Conservation (phyloP, 1,140 invertebrate genomes). For the Drosophila albomicans region DNA sequence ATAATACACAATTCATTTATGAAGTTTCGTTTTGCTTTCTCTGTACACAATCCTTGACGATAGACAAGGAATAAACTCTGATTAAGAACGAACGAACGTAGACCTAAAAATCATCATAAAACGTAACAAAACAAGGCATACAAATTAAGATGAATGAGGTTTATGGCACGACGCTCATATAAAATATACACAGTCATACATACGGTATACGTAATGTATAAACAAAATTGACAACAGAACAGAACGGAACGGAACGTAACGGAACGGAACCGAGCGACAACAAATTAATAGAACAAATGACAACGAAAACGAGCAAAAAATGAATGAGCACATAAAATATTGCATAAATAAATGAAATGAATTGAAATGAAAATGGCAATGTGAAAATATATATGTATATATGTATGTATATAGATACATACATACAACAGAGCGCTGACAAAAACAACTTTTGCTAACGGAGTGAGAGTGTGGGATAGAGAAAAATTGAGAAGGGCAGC, state of each 20-base stretch:
- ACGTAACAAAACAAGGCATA: conserved; percentile 66
- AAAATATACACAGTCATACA: conserved; percentile 33
- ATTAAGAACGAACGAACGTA: conserved; percentile 24
- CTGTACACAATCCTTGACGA: conserved; percentile 38
- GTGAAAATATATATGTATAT: conserved; percentile 54
- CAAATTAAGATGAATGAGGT: conserved; percentile 82
- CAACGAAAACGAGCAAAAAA: conserved; percentile 53
- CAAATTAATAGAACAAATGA: conserved; percentile 77
- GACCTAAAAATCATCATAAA: conserved; percentile 52
- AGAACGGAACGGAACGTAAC: too few species aligned
- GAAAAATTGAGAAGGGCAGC: conserved; percentile 21
- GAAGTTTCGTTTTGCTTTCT: conserved; percentile 11
- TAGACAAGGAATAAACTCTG: conserved; percentile 34
- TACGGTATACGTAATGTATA: conserved; percentile 30
- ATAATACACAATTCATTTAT: conserved; percentile 58
- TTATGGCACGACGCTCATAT: conserved; percentile 67
- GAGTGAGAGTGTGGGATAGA: neutral
- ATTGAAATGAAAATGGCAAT: conserved; percentile 82
- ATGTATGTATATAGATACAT: conserved; percentile 25
- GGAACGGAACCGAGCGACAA: conserved; percentile 63
- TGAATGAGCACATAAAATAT: conserved; percentile 82
- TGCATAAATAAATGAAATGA: conserved; percentile 82
- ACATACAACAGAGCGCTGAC: conserved; percentile 41
- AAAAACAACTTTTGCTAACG: conserved; percentile 67
- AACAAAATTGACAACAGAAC: conserved; percentile 58